Conservation (phyloP, 2,797 vertebrate genomes). For the Halcyon leucocephala region DNA sequence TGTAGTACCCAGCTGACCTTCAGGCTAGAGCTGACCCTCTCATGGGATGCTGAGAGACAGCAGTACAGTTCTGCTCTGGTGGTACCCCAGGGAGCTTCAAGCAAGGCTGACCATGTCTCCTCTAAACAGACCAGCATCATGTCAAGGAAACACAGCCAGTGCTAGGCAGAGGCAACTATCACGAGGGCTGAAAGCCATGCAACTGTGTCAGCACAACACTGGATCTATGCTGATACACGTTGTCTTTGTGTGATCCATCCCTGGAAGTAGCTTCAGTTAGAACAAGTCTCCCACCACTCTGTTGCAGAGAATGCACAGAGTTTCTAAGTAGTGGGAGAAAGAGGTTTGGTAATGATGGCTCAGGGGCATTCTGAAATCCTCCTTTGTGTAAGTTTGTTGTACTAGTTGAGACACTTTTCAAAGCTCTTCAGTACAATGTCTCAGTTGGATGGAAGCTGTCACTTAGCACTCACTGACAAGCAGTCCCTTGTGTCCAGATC, state of each 20-base stretch:
- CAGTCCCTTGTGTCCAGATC: neutral
- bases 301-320: neutral
- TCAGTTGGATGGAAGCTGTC: neutral
- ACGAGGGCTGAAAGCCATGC: neutral
- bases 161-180: neutral
- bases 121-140: neutral
- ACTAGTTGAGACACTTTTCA: neutral
- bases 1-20: neutral
- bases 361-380: neutral
- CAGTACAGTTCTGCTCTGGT: neutral
- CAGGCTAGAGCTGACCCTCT: neutral
- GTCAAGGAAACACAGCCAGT: neutral
- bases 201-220: accelerated
- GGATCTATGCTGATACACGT: neutral
- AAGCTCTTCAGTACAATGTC: neutral
- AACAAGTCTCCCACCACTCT: neutral
- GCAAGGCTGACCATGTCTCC: neutral
- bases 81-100: neutral
- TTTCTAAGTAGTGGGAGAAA: neutral
- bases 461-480: neutral
- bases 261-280: neutral
- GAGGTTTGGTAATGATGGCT: neutral
- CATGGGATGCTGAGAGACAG: neutral
- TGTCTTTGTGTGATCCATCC: neutral
- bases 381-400: neutral